Conservation (phyloP, 2,888 invertebrate species). For the Mamestra brassicae region DNA sequence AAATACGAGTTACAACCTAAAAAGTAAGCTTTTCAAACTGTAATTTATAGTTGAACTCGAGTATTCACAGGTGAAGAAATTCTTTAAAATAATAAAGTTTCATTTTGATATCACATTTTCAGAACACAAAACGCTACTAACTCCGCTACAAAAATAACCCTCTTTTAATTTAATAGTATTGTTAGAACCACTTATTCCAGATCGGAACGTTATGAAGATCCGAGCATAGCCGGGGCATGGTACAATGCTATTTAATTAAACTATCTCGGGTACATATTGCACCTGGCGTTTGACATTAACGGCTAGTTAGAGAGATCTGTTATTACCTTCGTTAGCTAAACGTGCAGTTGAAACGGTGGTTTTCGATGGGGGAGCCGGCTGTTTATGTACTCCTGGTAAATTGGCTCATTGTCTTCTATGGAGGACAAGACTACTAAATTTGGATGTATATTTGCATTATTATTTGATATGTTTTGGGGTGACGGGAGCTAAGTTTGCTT, state of each 20-base stretch:
- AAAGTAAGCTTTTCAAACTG: too few species aligned
- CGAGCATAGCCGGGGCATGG: constrained; percentile 11
- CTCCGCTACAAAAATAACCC: neutral
- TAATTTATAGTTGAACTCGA: neutral
- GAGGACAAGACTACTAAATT: neutral
- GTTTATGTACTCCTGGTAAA: constrained; percentile 15
- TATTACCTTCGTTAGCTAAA: constrained; percentile 31
- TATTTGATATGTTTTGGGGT: too few species aligned
- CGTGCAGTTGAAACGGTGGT: constrained; percentile 22
- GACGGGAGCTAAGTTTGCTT: too few species aligned
- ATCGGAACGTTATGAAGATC: constrained; percentile 14
- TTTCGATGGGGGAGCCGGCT: constrained; percentile 5
- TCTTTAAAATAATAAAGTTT: neutral
- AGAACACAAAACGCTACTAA: neutral
- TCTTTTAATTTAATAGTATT: constrained; percentile 1
- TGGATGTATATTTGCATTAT: neutral
- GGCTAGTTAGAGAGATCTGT: constrained; percentile 44
- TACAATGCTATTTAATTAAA: constrained; percentile 60
- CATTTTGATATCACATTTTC: neutral
- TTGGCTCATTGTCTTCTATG: neutral
- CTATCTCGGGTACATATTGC: constrained; percentile 55
- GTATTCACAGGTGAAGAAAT: too few species aligned
- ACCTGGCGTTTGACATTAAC: constrained; percentile 59
- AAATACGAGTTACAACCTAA: too few species aligned
- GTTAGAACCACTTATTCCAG: constrained; percentile 5